Conservation (phyloP, 1,140 invertebrate species). For the Ceratina calcarata region DNA sequence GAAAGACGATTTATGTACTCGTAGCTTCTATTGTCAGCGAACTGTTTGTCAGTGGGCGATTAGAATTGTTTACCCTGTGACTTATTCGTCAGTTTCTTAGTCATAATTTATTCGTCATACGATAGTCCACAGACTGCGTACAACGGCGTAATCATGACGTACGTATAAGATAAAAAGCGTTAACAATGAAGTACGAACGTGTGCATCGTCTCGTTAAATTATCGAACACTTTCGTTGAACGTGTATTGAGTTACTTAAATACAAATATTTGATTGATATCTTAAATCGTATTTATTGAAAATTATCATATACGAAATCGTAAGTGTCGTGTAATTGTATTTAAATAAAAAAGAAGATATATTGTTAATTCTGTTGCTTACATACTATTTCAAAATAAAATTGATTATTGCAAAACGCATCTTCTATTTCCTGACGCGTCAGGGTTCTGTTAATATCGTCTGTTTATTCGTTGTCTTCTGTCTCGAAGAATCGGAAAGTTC, state of each 20-base stretch:
- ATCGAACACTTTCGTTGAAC: conserved; percentile 14
- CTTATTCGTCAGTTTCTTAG: conserved; percentile 60
- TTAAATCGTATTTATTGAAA: no score
- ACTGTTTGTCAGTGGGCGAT: conserved; percentile 66
- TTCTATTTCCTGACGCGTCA: conserved; percentile 34
- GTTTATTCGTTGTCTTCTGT: conserved; percentile 37
- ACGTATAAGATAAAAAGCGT: conserved; percentile 35
- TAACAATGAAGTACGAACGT: conserved; percentile 31
- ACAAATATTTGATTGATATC: no score
- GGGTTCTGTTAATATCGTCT: conserved; percentile 32
- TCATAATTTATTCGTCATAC: conserved; percentile 72
- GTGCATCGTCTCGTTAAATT: neutral
- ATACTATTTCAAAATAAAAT: no score
- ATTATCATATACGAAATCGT: no score
- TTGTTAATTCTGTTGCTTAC: no score
- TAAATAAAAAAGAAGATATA: no score
- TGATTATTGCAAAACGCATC: no score
- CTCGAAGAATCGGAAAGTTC: conserved; percentile 64
- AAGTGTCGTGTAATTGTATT: no score
- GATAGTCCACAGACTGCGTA: conserved; percentile 44
- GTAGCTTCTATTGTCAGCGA: conserved; percentile 64
- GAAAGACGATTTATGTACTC: conserved; percentile 45
- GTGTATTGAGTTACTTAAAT: neutral
- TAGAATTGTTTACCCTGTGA: conserved; percentile 63
- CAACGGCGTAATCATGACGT: conserved; percentile 13